These are phyloP conservation scores for Drosophila nr. fundita DNA, from an alignment of 2,888 invertebrate genomes.

Conservation along the genomic window DNA sequence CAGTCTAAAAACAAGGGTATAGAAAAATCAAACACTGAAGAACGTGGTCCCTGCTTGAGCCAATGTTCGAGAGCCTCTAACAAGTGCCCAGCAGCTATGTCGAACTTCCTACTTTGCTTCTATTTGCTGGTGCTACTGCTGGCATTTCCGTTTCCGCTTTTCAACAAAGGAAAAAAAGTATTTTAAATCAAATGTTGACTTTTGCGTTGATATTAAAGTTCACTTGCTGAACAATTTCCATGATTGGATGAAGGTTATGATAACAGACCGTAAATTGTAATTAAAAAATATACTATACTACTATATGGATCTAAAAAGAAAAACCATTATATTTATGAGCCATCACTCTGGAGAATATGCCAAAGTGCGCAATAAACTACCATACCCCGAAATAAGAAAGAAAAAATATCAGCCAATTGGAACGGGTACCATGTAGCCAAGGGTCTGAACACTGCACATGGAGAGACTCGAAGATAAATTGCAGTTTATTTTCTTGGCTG, in stretches of 20 bases:
- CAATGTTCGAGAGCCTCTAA: conserved; percentile 3
- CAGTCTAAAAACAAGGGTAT: conserved; percentile 5
- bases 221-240: conserved; percentile 23
- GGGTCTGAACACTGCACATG: conserved; percentile 1
- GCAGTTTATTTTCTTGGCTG: conserved; percentile 68
- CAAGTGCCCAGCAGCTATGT: conserved; percentile 41
- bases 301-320: neutral
- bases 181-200: conserved; percentile 35
- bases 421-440: conserved; percentile 6
- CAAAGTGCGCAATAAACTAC: neutral
- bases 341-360: neutral
- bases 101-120: conserved; percentile 13
- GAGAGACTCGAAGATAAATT: conserved; percentile 58
- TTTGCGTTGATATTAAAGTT: conserved; percentile 24
- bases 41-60: conserved; percentile 25
- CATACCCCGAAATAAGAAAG: neutral
- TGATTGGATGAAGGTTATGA: conserved; percentile 8
- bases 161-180: conserved; percentile 13
- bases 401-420: conserved; percentile 13
- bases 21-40: conserved; percentile 15
- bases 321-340: neutral
- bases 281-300: neutral
- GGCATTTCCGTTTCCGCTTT: conserved; percentile 72
- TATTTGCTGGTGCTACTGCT: conserved; percentile 29
- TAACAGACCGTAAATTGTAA: neutral